Evolutionary conservation across 2,797 vertebrate genomes (phyloP).

Genomic region (Telmatherina bonti): DNA sequence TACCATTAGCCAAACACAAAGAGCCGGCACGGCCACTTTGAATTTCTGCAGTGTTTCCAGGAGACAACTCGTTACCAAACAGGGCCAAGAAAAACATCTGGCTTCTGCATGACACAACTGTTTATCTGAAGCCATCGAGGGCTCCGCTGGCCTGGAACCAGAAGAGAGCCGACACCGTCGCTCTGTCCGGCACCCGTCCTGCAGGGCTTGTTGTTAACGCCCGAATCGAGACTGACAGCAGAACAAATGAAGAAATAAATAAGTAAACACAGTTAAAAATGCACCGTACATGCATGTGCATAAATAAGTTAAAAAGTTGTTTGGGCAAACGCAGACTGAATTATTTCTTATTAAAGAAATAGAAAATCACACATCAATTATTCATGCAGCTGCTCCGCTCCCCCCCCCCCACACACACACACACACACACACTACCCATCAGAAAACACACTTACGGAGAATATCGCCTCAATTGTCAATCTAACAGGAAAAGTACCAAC

Average conservation of each 20-base stretch:
- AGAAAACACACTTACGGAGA: constrained; percentile 24
- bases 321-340: constrained; percentile 54
- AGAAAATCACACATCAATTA: constrained; percentile 57
- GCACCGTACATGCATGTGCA: constrained; percentile 62
- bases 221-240: constrained; percentile 45
- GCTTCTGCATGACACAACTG: constrained; percentile 2
- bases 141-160: background rate
- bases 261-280: constrained; percentile 72
- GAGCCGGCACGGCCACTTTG: background rate
- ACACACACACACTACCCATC: constrained; percentile 17
- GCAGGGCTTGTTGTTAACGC: background rate
- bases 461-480: constrained; percentile 18
- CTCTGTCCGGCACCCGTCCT: background rate
- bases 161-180: background rate
- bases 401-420: background rate
- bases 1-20: constrained; percentile 10
- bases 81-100: constrained; percentile 17
- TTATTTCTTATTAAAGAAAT: constrained; percentile 70
- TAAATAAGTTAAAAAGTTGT: constrained; percentile 66
- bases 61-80: constrained; percentile 8
- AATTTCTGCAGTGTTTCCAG: constrained; percentile 10
- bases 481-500: constrained; percentile 29
- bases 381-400: constrained; percentile 37
- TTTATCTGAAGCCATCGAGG: constrained; percentile 8
- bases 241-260: constrained; percentile 73